Evolutionary conservation across 2,888 invertebrate species (phyloP).

Genomic region (Ophion costatus): DNA sequence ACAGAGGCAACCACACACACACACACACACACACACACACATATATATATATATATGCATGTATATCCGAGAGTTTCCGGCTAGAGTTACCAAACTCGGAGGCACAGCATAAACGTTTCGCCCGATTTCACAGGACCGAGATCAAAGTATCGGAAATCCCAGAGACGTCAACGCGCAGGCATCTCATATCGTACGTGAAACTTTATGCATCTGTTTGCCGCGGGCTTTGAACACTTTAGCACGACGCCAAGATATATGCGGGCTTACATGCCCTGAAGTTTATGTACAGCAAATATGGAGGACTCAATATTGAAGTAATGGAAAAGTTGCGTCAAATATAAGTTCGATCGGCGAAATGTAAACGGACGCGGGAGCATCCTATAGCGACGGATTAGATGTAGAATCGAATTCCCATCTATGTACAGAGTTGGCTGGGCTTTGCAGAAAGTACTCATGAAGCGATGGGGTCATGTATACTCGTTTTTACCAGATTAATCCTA

Average conservation of each 20-base stretch:
- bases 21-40: neutral
- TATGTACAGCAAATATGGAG: slow-evolving; percentile 8
- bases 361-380: neutral
- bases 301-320: slow-evolving; percentile 42
- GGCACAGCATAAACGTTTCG: slow-evolving; percentile 59
- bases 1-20: neutral
- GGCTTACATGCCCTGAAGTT: neutral
- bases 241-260: slow-evolving; percentile 10
- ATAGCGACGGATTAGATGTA: neutral
- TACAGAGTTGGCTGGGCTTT: neutral
- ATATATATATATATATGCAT: neutral
- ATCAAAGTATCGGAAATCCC: slow-evolving; percentile 62
- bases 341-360: slow-evolving; percentile 10
- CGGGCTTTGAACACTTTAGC: slow-evolving; percentile 50
- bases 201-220: slow-evolving; percentile 61
- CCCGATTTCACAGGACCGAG: slow-evolving; percentile 62
- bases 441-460: no score
- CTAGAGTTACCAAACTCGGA: slow-evolving; percentile 58
- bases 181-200: slow-evolving; percentile 43
- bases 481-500: no score
- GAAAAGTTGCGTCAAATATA: slow-evolving; percentile 38
- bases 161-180: slow-evolving; percentile 40
- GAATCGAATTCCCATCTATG: neutral
- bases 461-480: no score
- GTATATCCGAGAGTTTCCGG: slow-evolving; percentile 51